Conservation (phyloP, 1,140 invertebrate genomes). For the Daktulosphaira vitifoliae region DNA sequence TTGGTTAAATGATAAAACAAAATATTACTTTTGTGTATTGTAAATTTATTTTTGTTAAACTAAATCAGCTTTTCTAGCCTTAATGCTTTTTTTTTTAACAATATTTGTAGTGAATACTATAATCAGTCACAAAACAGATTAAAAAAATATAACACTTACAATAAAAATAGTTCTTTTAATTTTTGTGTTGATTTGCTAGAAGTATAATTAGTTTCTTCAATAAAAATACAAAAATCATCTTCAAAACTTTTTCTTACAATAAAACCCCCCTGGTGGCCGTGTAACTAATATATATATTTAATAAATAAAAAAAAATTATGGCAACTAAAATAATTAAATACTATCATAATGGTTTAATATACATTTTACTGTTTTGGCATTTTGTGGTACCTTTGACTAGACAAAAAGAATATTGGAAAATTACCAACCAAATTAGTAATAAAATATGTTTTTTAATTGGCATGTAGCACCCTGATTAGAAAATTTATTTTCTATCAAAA, state of each 20-base stretch:
- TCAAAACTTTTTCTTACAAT: conserved; percentile 14
- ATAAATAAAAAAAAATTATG: conserved; percentile 16
- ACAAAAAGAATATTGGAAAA: conserved; percentile 24
- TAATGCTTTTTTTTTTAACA: too few relatives aligned
- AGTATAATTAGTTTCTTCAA: conserved; percentile 17
- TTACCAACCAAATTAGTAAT: conserved; percentile 9
- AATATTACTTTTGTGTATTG: too few relatives aligned
- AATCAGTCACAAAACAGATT: too few relatives aligned
- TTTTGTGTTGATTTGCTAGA: conserved; percentile 22
- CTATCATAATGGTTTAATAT: conserved; percentile 20
- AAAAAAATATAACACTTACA: conserved; percentile 16
- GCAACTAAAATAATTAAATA: conserved; percentile 30
- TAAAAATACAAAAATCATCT: conserved; percentile 4
- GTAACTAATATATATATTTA: too few relatives aligned
- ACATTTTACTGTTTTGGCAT: conserved; percentile 32
- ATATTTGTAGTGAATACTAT: too few relatives aligned
- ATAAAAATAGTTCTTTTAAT: conserved; percentile 28
- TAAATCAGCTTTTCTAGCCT: too few relatives aligned
- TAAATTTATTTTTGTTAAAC: too few relatives aligned
- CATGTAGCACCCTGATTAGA: conserved; percentile 28
- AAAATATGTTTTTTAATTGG: not conserved
- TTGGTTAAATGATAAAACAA: too few relatives aligned
- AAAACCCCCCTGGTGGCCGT: not conserved
- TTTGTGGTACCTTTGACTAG: conserved; percentile 30
- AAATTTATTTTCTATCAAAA: conserved; percentile 65